Base-by-base conservation (phyloP, 2,797 vertebrate species). In the Cyclopterus lumpus region DNA sequence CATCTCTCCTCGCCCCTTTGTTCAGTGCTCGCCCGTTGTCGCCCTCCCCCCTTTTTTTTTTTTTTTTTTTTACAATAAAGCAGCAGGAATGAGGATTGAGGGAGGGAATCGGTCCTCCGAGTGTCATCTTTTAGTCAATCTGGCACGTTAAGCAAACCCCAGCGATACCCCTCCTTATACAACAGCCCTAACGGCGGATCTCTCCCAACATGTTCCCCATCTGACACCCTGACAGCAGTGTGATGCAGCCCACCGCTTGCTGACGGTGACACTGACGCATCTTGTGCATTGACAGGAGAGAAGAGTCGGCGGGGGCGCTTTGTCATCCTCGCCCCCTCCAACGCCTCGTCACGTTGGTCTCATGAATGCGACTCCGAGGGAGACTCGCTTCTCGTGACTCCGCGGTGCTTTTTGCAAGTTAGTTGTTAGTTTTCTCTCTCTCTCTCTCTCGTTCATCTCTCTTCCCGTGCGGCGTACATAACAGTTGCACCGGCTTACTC, bases 1-100 rank as follows among this genome's bases (percentile, higher is more conserved):
- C 81, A 86, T 77, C 63, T 83, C 71, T 82, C 72, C 55, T 54
- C 51, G 57, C 40, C 42, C 65, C 30, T 88, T 88, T 91, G 87
- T 91, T 61, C 64, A 49, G 6, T 0, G 1, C 32, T 74, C 75
- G 38, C 6, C 69, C 71, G 36, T 82, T 44, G 18, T 87, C 79
- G 26, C 36, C 22, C 7, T 4, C 18, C 34, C n/a, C n/a, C n/a
- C n/a, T n/a, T n/a, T n/a, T n/a, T n/a, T n/a, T n/a, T 36, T 46
- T 18, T 46, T 46, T 49, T 71, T 75, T 76, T 69, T 20, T 46
- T 75, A 85, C 68, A 79, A 73, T 65, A 77, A 83, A 82, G 80
- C 61, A 48, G 60, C 74, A 81, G 67, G 67, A 75, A 77, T 46
- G 46, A 77, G 65, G 68, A 78, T 36, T 62, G 73, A 71, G 53